A percentile compares a stretch with the other conserved stretches of the same genome.
Conservation (phyloP, 2,797 vertebrate genomes). For the Sebastes paucispinis region DNA sequence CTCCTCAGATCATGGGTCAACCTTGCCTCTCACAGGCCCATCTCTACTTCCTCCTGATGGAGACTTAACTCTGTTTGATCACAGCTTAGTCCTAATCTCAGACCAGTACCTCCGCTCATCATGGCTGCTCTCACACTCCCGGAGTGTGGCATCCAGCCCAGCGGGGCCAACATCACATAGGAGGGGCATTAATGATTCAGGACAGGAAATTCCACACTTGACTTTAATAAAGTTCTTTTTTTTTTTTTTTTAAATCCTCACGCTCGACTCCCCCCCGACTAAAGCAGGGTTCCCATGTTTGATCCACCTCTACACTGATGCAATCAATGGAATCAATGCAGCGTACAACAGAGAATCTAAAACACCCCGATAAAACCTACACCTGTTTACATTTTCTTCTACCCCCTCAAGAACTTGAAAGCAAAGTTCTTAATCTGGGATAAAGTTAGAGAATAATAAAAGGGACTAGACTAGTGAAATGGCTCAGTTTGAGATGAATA, state of each 20-base stretch:
- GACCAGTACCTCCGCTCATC: conserved; percentile 1
- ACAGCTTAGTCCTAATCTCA: conserved; percentile 39
- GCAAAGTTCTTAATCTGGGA: conserved; percentile 58
- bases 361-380: conserved; percentile 33
- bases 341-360: conserved; percentile 45
- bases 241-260: conserved; percentile 47
- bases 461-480: conserved; percentile 13
- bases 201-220: conserved; percentile 54
- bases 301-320: conserved; percentile 46
- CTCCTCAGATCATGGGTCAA: not conserved
- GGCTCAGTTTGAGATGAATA: conserved; percentile 37
- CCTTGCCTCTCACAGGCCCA: not conserved
- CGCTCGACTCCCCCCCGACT: conserved; percentile 48
- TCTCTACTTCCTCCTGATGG: not conserved
- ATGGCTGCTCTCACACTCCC: not conserved
- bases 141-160: not conserved
- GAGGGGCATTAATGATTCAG: conserved; percentile 47
- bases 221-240: conserved; percentile 53
- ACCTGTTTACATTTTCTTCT: conserved; percentile 49
- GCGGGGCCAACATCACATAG: conserved; percentile 5
- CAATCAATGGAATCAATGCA: conserved; percentile 40
- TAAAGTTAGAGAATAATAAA: conserved; percentile 32
- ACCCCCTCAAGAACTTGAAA: conserved; percentile 43
- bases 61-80: conserved; percentile 63
- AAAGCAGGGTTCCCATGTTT: conserved; percentile 51